phyloP scores from a whole-genome alignment of 2,113 vertebrate species.

The Cinclus mexicanus region DNA sequence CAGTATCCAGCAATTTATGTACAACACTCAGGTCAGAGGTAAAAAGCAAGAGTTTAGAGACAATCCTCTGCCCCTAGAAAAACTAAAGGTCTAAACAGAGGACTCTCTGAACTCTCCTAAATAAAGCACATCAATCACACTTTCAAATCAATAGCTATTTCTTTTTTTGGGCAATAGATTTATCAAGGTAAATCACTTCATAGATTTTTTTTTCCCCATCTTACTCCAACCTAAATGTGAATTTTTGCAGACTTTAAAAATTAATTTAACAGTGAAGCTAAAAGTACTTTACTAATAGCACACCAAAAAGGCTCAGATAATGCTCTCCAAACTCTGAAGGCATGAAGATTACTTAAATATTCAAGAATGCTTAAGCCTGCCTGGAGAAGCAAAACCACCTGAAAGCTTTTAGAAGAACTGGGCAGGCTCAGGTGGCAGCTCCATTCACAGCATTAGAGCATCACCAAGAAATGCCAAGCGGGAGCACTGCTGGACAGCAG shows the following conservation, averaged over 20 bases:
- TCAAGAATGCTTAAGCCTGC: background rate
- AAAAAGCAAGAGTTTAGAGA: background rate
- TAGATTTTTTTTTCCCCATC: background rate
- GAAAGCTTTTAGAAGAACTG: background rate
- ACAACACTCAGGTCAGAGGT: background rate
- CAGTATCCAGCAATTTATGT: background rate
- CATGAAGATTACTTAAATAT: background rate
- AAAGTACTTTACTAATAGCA: background rate
- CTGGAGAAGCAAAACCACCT: background rate
- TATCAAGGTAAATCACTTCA: background rate
- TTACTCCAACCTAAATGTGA: background rate
- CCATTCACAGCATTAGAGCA: background rate
- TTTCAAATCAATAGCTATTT: background rate
- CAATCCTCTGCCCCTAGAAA: background rate
- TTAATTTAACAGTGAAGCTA: background rate
- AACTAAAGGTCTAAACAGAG: background rate
- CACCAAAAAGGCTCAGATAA: background rate
- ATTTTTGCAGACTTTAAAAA: background rate
- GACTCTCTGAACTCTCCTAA: background rate
- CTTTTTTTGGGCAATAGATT: background rate
- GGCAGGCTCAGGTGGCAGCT: background rate
- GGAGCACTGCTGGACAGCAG: background rate
- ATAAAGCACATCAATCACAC: background rate
- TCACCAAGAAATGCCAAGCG: background rate
- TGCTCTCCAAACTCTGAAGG: background rate